Evolutionary conservation across 2,113 vertebrate species (phyloP), one percentile per base, ranked within the genome.

Genomic region (Rhabdornis inornatus): DNA sequence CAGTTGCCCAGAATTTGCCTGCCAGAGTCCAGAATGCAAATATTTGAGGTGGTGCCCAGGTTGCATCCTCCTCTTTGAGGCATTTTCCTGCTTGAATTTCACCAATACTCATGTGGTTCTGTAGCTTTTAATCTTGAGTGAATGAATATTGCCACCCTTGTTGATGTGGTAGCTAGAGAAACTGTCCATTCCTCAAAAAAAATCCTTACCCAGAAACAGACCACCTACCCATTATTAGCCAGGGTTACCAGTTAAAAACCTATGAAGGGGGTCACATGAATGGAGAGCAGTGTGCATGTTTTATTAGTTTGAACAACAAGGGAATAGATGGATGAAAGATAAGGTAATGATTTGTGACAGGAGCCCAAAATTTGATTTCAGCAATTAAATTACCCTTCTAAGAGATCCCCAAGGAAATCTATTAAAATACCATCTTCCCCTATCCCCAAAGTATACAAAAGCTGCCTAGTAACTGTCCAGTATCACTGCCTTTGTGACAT

Each of bases 311-410:
- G 97, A 97, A 97, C 87, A 97, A 97, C 94, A 96, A 95, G 93
- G 91, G 97, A 96, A 96, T 97, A 97, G 96, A 98, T 96, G 92
- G 97, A 97, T 95, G 97, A 97, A 98, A 98, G 97, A 97, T 96
- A 98, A 98, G 96, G 97, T 98, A 98, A 98, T 98, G 97, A 98
- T 97, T 98, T 98, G 98, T 98, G 98, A 97, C 97, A 97, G 94
- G 88, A 96, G 92, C 64, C 97, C 95, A 95, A 98, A 98, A 98
- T 98, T 96, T 97, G 97, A 98, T 98, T 98, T 98, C 60, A 97
- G 93, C 91, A 98, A 98, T 98, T 97, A 93, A 97, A 98, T 98
- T 98, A 98, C 72, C 84, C 96, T 93, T 95, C 97, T 96, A 94
- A 95, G 97, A 98, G 96, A 97, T 96, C 97, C 97, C 98, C 95